A percentile compares a stretch with the other conserved stretches of the same genome.
phyloP scores from a whole-genome alignment of 2,113 vertebrate genomes.

The Saimiri boliviensis region DNA sequence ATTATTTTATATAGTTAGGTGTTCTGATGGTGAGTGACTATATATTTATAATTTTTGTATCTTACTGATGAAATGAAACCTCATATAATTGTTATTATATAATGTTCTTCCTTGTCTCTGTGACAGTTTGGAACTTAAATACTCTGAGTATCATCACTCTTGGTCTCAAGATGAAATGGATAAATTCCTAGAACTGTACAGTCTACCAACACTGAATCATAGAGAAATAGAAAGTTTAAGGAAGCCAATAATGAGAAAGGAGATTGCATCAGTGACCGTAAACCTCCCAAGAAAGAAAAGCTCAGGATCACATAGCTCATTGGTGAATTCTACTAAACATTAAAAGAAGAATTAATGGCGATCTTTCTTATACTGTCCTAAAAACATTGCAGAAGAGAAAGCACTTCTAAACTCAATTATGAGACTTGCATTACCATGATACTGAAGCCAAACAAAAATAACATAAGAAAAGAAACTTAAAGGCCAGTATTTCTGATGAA shows the following conservation, averaged over 20 bases:
- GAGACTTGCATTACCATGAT: background rate
- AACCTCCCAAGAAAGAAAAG: background rate
- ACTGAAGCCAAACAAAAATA: background rate
- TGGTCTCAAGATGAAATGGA: background rate
- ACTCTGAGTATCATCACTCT: background rate
- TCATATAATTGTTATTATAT: background rate
- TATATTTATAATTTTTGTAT: background rate
- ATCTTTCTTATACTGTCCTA: background rate
- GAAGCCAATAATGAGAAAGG: background rate
- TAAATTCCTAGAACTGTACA: background rate
- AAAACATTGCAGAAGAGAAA: background rate
- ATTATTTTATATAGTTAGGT: background rate
- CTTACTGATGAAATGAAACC: background rate
- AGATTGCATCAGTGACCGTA: background rate
- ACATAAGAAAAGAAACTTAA: background rate
- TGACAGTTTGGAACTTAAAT: background rate
- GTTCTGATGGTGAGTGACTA: background rate
- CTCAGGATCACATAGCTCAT: background rate
- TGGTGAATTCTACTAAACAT: background rate
- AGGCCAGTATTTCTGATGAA: background rate
- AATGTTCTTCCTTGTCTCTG: background rate
- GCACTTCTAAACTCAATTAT: background rate
- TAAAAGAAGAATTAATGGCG: background rate
- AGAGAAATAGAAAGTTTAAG: background rate
- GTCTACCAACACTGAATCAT: background rate